These are phyloP conservation scores for Platalea minor DNA, from an alignment of 2,797 vertebrate genomes.

Conservation along the genomic window DNA sequence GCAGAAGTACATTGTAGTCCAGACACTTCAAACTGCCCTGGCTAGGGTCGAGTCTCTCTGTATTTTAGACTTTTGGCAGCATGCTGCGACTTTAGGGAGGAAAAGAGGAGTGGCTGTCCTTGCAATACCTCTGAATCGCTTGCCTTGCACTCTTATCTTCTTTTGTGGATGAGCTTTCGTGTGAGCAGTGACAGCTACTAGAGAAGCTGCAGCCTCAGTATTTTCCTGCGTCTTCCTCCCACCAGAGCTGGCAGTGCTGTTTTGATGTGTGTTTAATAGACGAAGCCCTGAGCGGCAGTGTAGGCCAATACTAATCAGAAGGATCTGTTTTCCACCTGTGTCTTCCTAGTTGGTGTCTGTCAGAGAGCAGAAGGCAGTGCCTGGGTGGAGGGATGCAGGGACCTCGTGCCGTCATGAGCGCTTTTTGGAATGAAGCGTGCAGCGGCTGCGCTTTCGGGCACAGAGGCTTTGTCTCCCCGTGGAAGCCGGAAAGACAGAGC, in stretches of 20 bases:
- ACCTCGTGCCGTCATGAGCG: accelerated
- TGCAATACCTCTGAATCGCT: conserved; percentile 16
- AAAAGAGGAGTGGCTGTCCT: neutral
- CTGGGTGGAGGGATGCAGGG: neutral
- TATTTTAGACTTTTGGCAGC: neutral
- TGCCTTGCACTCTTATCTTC: conserved; percentile 15
- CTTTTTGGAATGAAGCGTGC: neutral
- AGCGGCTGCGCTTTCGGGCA: accelerated
- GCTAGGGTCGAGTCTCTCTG: neutral
- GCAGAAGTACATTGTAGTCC: neutral
- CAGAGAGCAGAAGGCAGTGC: neutral
- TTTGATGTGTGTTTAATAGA: neutral
- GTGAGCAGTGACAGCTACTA: conserved; percentile 29
- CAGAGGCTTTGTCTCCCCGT: neutral
- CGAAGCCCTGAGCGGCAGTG: neutral
- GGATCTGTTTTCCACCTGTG: neutral
- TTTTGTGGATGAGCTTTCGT: conserved; percentile 14
- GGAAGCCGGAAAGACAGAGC: neutral
- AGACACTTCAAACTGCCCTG: neutral
- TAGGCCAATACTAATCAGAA: neutral
- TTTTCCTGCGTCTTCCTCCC: neutral
- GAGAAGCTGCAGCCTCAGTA: conserved; percentile 36
- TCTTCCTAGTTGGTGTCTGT: neutral
- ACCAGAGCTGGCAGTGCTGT: neutral
- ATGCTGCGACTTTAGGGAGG: neutral